These are phyloP conservation scores for Sander lucioperca DNA, from an alignment of 2,113 vertebrate species.

Conservation along the genomic window DNA sequence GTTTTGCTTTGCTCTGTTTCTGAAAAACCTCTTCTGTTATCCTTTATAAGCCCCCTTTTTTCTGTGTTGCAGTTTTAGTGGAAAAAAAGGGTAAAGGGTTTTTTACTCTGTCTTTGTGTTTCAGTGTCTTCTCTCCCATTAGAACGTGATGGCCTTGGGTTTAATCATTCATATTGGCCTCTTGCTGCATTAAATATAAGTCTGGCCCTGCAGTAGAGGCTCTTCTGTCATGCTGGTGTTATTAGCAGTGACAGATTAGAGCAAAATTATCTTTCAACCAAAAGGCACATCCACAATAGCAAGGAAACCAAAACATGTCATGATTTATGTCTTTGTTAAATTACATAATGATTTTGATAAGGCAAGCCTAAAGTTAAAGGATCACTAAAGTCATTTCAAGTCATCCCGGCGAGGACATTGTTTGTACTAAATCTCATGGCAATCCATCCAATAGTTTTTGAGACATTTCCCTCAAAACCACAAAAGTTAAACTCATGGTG, in stretches of 20 bases:
- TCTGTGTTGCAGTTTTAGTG: background rate
- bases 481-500: background rate
- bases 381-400: background rate
- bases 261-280: background rate
- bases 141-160: background rate
- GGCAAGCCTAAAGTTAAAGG: background rate
- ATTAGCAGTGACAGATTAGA: background rate
- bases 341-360: background rate
- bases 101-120: background rate
- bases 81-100: too few relatives aligned
- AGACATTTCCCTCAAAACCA: background rate
- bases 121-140: background rate
- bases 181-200: background rate
- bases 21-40: background rate
- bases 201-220: background rate
- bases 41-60: background rate
- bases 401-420: background rate
- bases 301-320: background rate
- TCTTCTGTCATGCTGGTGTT: background rate
- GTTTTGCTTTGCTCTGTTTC: background rate
- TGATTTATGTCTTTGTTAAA: background rate
- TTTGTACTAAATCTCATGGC: background rate
- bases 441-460: background rate
- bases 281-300: background rate
- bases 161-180: background rate